Conservation (phyloP, 2,113 vertebrate genomes). For the Calonectris borealis region DNA sequence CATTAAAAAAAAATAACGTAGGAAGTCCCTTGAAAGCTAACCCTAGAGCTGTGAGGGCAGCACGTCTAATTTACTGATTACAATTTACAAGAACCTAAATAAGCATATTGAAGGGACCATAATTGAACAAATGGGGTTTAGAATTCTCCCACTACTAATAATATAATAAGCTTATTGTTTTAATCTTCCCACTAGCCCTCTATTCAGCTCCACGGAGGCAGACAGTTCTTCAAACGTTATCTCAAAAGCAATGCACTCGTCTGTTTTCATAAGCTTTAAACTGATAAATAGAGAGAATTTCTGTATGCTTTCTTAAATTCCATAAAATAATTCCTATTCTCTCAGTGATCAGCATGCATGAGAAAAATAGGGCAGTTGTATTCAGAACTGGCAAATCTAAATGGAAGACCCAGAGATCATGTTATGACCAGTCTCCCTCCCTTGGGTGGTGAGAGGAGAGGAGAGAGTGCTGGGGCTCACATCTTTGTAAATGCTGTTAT, state of each 20-base stretch:
- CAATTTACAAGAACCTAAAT: slow-evolving; percentile 65
- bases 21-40: slow-evolving; percentile 46
- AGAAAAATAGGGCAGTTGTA: neutral
- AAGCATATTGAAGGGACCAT: slow-evolving; percentile 50
- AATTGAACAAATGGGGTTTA: slow-evolving; percentile 64
- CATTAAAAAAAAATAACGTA: neutral
- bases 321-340: neutral
- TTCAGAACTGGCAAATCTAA: neutral
- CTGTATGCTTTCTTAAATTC: neutral
- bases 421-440: neutral
- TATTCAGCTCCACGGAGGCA: slow-evolving; percentile 39
- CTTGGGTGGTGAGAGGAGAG: neutral
- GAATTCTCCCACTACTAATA: slow-evolving; percentile 55
- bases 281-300: neutral
- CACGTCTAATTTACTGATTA: slow-evolving; percentile 65
- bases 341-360: neutral
- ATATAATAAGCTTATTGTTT: slow-evolving; percentile 60
- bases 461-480: neutral
- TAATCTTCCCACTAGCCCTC: slow-evolving; percentile 39
- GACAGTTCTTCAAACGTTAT: slow-evolving; percentile 31
- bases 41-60: slow-evolving; percentile 53
- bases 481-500: neutral
- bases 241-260: neutral
- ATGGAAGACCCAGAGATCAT: neutral
- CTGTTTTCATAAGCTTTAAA: neutral